phyloP scores from a whole-genome alignment of 2,113 vertebrate genomes.

The Tetrao urogallus region DNA sequence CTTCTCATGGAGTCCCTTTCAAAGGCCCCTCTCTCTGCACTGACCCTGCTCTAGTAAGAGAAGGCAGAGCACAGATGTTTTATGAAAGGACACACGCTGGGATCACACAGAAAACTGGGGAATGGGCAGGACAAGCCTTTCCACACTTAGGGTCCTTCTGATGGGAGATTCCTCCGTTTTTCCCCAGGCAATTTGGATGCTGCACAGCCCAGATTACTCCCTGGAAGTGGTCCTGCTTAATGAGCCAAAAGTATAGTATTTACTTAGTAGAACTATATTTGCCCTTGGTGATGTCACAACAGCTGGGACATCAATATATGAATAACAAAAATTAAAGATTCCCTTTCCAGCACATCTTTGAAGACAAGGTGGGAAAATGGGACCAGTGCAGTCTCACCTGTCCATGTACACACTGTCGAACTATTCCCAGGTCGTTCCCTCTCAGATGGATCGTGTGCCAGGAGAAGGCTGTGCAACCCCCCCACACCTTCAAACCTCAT shows the following conservation, averaged over 20 bases:
- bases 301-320: not conserved
- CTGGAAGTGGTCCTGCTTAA: not conserved
- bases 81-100: not conserved
- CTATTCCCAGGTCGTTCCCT: not conserved
- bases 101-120: not conserved
- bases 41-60: not conserved
- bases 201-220: not conserved
- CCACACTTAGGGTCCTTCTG: not conserved
- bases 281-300: not conserved
- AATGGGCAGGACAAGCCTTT: not conserved
- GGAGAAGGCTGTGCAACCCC: not conserved
- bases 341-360: not conserved
- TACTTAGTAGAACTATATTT: not conserved
- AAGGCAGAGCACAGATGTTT: not conserved
- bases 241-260: not conserved
- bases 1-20: not conserved
- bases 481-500: not conserved
- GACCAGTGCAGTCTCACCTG: not conserved
- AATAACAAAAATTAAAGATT: not conserved
- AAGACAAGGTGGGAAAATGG: not conserved
- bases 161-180: not conserved
- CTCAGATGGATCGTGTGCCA: not conserved
- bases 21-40: not conserved
- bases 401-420: not conserved
- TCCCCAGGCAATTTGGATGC: not conserved